Evolutionary conservation across 2,113 vertebrate species (phyloP).

Genomic region (Upupa epops): DNA sequence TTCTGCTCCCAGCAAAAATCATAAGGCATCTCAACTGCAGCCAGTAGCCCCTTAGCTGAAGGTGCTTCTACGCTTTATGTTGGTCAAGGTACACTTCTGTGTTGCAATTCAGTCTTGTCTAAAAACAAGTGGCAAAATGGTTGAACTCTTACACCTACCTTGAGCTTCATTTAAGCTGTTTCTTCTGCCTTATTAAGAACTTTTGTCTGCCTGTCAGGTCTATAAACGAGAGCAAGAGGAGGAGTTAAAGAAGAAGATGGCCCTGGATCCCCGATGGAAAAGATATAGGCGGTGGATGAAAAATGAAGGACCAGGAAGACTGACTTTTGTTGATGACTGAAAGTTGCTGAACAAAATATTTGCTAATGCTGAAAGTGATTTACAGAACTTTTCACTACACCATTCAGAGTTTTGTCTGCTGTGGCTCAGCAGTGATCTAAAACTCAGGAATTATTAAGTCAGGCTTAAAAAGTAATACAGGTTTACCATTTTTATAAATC

Average conservation of each 20-base stretch:
- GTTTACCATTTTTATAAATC: slow-evolving; percentile 67
- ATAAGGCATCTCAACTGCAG: neutral
- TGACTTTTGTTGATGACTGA: slow-evolving; percentile 94
- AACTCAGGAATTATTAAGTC: slow-evolving; percentile 71
- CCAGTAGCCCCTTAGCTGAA: neutral
- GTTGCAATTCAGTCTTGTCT: neutral
- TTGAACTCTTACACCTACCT: neutral
- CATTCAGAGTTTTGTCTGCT: slow-evolving; percentile 65
- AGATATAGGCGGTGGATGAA: slow-evolving; percentile 97
- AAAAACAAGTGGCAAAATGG: neutral
- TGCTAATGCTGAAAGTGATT: neutral
- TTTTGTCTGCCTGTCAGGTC: slow-evolving; percentile 67
- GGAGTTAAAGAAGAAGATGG: slow-evolving; percentile 95
- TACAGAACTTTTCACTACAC: slow-evolving; percentile 42
- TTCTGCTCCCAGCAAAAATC: neutral
- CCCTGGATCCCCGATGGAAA: slow-evolving; percentile 93
- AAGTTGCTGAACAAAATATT: neutral
- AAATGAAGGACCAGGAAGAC: slow-evolving; percentile 91
- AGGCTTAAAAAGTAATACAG: slow-evolving; percentile 63
- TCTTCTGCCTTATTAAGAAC: neutral
- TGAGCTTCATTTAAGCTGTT: neutral
- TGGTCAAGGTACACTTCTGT: neutral
- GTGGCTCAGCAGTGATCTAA: slow-evolving; percentile 52
- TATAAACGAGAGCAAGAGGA: slow-evolving; percentile 92
- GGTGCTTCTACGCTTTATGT: accelerated